These are phyloP conservation scores for Rhizoglyphus robini DNA, from an alignment of 1,140 invertebrate genomes.

Conservation along the genomic window DNA sequence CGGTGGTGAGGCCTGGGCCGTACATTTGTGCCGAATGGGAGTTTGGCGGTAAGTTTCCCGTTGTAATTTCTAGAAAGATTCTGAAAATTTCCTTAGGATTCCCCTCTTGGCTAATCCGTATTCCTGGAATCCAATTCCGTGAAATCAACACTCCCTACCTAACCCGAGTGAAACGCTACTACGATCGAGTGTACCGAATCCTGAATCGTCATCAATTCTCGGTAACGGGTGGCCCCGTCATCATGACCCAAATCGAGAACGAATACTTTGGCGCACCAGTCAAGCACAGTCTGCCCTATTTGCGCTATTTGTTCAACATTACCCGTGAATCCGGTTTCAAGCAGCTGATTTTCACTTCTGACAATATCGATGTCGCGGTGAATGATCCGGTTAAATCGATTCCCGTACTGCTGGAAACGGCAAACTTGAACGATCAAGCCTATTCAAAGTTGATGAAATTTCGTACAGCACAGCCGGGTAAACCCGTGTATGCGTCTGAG, in stretches of 20 bases:
- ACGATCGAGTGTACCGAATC: not conserved
- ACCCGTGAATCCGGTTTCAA: not conserved
- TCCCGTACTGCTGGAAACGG: not conserved
- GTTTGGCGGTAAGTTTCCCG: slow-evolving; percentile 38
- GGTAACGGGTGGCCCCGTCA: slow-evolving; percentile 33
- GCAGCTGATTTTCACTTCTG: slow-evolving; percentile 8
- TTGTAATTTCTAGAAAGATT: too few relatives aligned
- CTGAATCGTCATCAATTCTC: not conserved
- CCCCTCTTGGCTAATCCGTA: not conserved
- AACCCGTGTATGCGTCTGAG: slow-evolving; percentile 33
- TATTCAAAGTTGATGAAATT: not conserved
- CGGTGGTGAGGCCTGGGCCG: slow-evolving; percentile 38
- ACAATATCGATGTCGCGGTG: not conserved
- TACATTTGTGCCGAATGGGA: slow-evolving; percentile 43
- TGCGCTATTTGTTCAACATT: not conserved
- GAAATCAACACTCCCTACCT: not conserved
- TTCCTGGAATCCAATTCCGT: not conserved
- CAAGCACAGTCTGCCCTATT: not conserved
- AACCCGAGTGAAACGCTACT: not conserved
- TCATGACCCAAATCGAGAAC: slow-evolving; percentile 32
- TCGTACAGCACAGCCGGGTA: slow-evolving; percentile 22
- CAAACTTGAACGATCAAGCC: slow-evolving; percentile 5
- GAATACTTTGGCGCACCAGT: slow-evolving; percentile 21
- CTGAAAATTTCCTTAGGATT: too few relatives aligned
- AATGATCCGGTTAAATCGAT: slow-evolving; percentile 4